These are phyloP conservation scores for Bursaphelenchus okinawaensis DNA, from an alignment of 2,888 invertebrate genomes.

Conservation along the genomic window DNA sequence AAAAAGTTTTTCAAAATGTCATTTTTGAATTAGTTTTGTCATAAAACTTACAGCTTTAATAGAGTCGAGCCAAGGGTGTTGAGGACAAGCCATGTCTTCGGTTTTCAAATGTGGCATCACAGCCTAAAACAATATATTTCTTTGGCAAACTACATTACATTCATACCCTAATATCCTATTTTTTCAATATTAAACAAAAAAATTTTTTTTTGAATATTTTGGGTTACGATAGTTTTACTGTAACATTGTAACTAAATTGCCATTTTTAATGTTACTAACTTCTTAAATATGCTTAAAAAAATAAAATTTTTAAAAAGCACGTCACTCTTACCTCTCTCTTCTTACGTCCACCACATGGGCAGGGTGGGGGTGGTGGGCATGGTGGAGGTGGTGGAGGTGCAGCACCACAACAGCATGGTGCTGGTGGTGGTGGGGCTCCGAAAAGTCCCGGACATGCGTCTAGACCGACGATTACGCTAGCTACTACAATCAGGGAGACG, in stretches of 20 bases:
- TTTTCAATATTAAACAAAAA: no score
- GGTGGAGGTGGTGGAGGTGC: slow-evolving; percentile 2
- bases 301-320: no score
- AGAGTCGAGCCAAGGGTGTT: slow-evolving; percentile 17
- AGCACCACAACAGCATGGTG: slow-evolving; percentile 1
- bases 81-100: slow-evolving; percentile 19
- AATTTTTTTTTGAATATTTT: no score
- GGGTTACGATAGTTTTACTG: no score
- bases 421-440: neutral
- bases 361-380: slow-evolving; percentile 12
- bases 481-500: neutral
- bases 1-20: neutral
- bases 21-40: neutral
- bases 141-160: no score
- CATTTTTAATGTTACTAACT: no score
- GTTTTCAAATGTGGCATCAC: slow-evolving; percentile 20
- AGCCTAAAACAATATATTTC: no score
- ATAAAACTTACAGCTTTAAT: slow-evolving; percentile 16
- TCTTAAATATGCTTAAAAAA: no score
- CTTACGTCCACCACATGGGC: slow-evolving; percentile 5
- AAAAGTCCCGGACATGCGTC: neutral
- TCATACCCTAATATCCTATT: no score
- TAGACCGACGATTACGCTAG: neutral
- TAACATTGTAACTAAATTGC: no score
- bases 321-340: neutral